Conservation (phyloP, 2,888 invertebrate genomes). For the Nemoura dubitans region DNA sequence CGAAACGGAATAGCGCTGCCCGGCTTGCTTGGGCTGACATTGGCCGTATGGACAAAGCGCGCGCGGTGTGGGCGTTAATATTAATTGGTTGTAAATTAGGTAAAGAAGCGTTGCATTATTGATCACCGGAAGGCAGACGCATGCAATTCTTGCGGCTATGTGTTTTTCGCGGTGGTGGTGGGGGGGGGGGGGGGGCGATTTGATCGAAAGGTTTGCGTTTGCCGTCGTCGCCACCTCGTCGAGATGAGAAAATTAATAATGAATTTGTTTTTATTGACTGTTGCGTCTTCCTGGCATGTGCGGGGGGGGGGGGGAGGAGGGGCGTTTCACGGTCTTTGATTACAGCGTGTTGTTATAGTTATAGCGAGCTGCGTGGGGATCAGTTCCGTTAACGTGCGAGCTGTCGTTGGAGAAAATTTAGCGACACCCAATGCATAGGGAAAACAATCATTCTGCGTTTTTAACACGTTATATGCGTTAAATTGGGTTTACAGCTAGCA, state of each 20-base stretch:
- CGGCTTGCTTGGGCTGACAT: not conserved
- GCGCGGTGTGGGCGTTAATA: slow-evolving; percentile 25
- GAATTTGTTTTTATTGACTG: not conserved
- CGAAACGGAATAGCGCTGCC: no score
- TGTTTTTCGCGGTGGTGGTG: slow-evolving; percentile 9
- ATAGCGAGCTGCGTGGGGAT: no score
- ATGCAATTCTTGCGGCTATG: slow-evolving; percentile 9
- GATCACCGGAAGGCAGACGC: not conserved
- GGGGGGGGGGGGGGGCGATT: not conserved
- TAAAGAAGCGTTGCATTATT: slow-evolving; percentile 27
- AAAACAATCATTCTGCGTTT: no score
- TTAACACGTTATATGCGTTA: no score
- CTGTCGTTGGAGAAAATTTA: no score
- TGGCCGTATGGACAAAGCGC: slow-evolving; percentile 5
- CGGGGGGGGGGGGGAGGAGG: not conserved
- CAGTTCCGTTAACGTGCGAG: no score
- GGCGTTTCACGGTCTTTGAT: no score
- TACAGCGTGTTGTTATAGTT: no score
- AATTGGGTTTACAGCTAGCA: no score
- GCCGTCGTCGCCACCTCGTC: not conserved
- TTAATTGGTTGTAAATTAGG: slow-evolving; percentile 36
- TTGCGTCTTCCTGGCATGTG: not conserved
- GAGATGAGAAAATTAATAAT: not conserved
- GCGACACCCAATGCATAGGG: no score
- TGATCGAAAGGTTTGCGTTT: no score